Evolutionary conservation across 2,113 vertebrate species (phyloP).

Genomic region (Campylomormyrus tamandua): DNA sequence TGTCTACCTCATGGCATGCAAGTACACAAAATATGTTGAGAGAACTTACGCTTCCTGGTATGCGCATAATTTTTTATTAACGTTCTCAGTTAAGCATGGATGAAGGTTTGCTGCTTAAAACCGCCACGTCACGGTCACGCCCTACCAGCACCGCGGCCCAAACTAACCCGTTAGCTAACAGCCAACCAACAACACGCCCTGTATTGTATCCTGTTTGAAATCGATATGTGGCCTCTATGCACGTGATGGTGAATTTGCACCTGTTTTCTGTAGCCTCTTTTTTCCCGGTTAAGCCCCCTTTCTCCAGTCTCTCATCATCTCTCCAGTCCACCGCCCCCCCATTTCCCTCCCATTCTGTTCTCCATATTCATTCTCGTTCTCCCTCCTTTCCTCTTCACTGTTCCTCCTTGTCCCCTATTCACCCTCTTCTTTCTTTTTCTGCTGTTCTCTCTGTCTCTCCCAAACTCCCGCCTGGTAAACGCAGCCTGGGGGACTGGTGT

Average conservation of each 20-base stretch:
- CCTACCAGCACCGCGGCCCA: neutral
- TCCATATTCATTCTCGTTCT: neutral
- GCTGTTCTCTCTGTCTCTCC: constrained; percentile 44
- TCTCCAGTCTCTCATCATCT: constrained; percentile 50
- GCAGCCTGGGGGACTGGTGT: constrained; percentile 62
- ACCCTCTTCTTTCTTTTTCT: constrained; percentile 30
- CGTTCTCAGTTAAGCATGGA: neutral
- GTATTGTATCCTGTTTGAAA: neutral
- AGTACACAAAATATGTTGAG: neutral
- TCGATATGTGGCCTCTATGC: neutral
- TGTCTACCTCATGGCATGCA: neutral
- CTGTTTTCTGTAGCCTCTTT: neutral
- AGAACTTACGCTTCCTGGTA: neutral
- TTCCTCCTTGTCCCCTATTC: constrained; percentile 22
- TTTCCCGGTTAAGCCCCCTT: constrained; percentile 4
- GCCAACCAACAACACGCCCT: neutral
- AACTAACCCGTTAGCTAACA: neutral
- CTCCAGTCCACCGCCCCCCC: neutral
- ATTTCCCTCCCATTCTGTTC: neutral
- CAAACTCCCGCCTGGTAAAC: constrained; percentile 65
- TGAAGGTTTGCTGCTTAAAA: neutral
- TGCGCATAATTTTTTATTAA: neutral
- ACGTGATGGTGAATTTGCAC: neutral
- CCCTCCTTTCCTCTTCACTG: neutral
- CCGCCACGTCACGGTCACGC: neutral